phyloP scores from a whole-genome alignment of 2,888 invertebrate species.

The Octodonta nipae region DNA sequence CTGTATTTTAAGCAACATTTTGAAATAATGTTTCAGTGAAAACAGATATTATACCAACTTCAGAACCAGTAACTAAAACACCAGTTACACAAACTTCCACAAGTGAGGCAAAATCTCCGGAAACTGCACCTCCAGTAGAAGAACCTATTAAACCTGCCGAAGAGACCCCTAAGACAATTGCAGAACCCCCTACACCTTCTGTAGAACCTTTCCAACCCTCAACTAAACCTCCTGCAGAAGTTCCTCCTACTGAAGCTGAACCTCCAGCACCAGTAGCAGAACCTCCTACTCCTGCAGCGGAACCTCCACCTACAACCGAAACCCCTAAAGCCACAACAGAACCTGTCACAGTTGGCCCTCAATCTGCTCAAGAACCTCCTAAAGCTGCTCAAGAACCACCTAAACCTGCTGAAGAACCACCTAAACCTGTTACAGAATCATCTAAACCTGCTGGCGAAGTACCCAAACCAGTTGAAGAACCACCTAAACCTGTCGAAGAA shows the following conservation, averaged over 20 bases:
- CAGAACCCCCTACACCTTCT: not conserved
- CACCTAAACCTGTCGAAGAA: constrained; percentile 7
- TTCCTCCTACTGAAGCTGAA: constrained; percentile 9
- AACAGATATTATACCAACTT: no score
- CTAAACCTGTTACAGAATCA: constrained; percentile 4
- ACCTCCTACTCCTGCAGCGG: constrained; percentile 8
- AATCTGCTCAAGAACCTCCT: constrained; percentile 14
- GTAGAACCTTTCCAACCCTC: not conserved
- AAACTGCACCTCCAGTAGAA: not conserved
- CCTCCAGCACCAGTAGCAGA: constrained; percentile 12
- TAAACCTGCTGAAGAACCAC: constrained; percentile 11
- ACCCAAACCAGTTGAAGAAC: constrained; percentile 6
- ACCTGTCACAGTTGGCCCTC: constrained; percentile 6
- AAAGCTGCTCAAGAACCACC: constrained; percentile 14
- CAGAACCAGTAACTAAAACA: constrained; percentile 3
- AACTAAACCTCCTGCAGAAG: constrained; percentile 1
- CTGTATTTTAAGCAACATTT: constrained; percentile 5
- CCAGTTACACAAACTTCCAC: not conserved
- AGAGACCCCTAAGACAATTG: no score
- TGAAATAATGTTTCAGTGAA: constrained; percentile 11
- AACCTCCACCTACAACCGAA: constrained; percentile 12
- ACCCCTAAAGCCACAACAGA: constrained; percentile 8
- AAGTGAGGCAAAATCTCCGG: constrained; percentile 1
- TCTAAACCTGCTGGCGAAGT: constrained; percentile 5
- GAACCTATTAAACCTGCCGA: not conserved